Percentiles rank a stretch among this genome's conserved stretches.
Conservation (phyloP, 2,113 vertebrate genomes). For the Tautogolabrus adspersus region DNA sequence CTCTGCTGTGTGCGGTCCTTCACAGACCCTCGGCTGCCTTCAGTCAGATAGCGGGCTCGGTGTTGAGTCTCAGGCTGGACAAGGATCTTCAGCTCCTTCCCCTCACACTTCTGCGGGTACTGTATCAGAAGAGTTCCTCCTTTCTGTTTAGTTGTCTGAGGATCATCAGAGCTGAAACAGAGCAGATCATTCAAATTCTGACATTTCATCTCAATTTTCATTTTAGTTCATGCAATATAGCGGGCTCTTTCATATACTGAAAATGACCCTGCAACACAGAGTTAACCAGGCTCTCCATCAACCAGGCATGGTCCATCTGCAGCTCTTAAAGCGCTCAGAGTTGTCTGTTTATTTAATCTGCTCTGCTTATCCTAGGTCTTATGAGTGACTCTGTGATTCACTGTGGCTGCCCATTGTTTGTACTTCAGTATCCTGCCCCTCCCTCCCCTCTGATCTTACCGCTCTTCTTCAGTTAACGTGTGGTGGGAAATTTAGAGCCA, state of each 20-base stretch:
- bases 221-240: not conserved
- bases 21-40: slow-evolving; percentile 97
- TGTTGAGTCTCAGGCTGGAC: slow-evolving; percentile 98
- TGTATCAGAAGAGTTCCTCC: slow-evolving; percentile 90
- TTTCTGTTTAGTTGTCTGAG: slow-evolving; percentile 82
- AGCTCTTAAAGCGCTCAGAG: slow-evolving; percentile 62
- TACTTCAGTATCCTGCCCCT: slow-evolving; percentile 68
- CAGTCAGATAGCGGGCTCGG: slow-evolving; percentile 95
- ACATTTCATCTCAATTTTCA: not conserved
- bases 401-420: slow-evolving; percentile 72
- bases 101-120: slow-evolving; percentile 92
- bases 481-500: slow-evolving; percentile 58
- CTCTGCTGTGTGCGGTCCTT: slow-evolving; percentile 97
- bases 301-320: slow-evolving; percentile 52
- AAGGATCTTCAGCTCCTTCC: slow-evolving; percentile 96
- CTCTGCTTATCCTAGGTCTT: slow-evolving; percentile 69
- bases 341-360: slow-evolving; percentile 75
- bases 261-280: slow-evolving; percentile 31
- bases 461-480: slow-evolving; percentile 53
- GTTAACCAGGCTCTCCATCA: slow-evolving; percentile 56
- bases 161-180: slow-evolving; percentile 79
- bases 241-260: slow-evolving; percentile 6
- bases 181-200: slow-evolving; percentile 14
- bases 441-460: slow-evolving; percentile 64
- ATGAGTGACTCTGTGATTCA: slow-evolving; percentile 73